phyloP scores from a whole-genome alignment of 2,888 invertebrate species.

The Sarcophaga rosellei region DNA sequence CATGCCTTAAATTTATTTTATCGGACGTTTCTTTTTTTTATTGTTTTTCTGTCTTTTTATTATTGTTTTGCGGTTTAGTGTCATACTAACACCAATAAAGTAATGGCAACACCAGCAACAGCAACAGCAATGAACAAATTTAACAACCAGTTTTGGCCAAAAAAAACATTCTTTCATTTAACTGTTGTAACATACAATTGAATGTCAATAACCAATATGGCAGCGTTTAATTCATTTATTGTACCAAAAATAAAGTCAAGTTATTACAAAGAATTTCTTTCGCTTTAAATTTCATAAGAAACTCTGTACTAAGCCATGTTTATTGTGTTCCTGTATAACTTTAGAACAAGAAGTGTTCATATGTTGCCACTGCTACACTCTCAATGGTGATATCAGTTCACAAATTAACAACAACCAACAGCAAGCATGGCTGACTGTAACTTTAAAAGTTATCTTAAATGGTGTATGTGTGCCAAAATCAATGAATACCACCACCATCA shows the following conservation, averaged over 20 bases:
- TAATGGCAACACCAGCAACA: conserved; percentile 10
- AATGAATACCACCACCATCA: neutral
- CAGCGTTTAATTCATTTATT: conserved; percentile 53
- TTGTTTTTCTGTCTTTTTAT: neutral
- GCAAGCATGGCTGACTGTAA: neutral
- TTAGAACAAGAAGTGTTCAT: neutral
- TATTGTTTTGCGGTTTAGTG: conserved; percentile 56
- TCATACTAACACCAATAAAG: conserved; percentile 62
- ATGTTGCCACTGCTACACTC: too few species aligned
- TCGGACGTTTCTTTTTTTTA: too few species aligned
- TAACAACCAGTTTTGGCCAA: too few species aligned
- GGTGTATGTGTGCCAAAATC: conserved; percentile 36
- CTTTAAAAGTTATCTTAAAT: too few species aligned
- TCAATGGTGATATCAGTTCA: conserved; percentile 75
- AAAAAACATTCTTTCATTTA: neutral
- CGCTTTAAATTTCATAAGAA: neutral
- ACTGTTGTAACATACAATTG: conserved; percentile 61
- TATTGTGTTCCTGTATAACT: too few species aligned
- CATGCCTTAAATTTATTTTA: conserved; percentile 57
- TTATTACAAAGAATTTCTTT: neutral
- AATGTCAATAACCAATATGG: conserved; percentile 61
- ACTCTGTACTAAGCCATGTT: too few species aligned
- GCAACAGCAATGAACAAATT: conserved; percentile 1
- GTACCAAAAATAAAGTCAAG: too few species aligned
- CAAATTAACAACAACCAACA: conserved; percentile 76